phyloP scores from a whole-genome alignment of 1,140 invertebrate species.

The Neodiprion fabricii region DNA sequence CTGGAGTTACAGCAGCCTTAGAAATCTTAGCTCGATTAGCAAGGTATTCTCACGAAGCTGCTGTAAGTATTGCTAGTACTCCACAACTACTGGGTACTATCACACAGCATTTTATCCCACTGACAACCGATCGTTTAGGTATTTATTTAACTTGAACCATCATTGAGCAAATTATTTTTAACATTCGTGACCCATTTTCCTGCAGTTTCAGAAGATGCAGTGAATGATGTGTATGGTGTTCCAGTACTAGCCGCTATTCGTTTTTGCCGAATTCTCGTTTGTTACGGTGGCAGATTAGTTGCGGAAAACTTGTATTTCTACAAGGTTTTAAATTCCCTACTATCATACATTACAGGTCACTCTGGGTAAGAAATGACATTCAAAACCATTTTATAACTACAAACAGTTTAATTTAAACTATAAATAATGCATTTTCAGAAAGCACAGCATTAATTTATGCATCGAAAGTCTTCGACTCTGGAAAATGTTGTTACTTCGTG shows the following conservation, averaged over 20 bases:
- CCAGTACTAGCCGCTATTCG: conserved; percentile 47
- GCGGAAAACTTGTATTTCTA: conserved; percentile 42
- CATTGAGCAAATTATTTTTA: neutral
- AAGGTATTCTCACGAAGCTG: conserved; percentile 70
- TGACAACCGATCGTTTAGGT: conserved; percentile 44
- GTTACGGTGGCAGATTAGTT: conserved; percentile 46
- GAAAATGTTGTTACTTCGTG: conserved; percentile 45
- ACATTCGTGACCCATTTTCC: conserved; percentile 1
- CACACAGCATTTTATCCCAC: conserved; percentile 67
- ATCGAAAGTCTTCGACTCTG: conserved; percentile 55
- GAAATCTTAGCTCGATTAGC: conserved; percentile 75
- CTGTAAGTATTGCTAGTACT: conserved; percentile 64
- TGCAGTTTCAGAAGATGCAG: conserved; percentile 29
- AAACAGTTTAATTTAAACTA: neutral
- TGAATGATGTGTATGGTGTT: conserved; percentile 43
- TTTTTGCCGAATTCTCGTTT: conserved; percentile 49
- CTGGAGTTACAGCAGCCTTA: conserved; percentile 70
- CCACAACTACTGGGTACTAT: conserved; percentile 66
- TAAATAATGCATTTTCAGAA: conserved; percentile 28
- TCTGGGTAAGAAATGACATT: conserved; percentile 35
- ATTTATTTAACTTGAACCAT: neutral
- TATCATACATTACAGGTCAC: conserved; percentile 48
- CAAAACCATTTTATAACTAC: too few relatives aligned
- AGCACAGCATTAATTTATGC: conserved; percentile 37
- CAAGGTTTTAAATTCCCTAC: conserved; percentile 44